Conservation (phyloP, 2,113 vertebrate genomes). For the Aplodontia rufa region DNA sequence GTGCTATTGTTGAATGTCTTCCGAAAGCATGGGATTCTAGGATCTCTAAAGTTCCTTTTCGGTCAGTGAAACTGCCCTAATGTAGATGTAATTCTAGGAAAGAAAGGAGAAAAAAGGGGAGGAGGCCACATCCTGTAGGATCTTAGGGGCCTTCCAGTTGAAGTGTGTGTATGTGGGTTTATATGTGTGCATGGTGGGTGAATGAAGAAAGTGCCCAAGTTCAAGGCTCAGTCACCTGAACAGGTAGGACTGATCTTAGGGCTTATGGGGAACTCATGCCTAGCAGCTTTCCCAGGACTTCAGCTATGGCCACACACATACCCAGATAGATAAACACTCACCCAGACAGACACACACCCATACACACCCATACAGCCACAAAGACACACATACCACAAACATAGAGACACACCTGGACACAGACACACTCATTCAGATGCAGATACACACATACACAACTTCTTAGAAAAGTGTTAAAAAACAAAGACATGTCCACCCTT, state of each 20-base stretch:
- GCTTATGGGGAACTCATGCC: neutral
- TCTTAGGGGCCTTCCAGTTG: neutral
- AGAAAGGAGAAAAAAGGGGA: neutral
- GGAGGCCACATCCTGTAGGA: neutral
- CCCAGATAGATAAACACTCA: neutral
- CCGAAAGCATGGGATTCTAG: neutral
- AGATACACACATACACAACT: neutral
- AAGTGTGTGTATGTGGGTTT: neutral
- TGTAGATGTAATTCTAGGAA: neutral
- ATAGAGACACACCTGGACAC: neutral
- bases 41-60: slow-evolving; percentile 1
- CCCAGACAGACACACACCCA: neutral
- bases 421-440: neutral
- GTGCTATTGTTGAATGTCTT: neutral
- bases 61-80: neutral
- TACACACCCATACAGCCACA: neutral
- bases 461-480: neutral
- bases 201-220: neutral
- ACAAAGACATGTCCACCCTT: neutral
- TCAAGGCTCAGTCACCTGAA: neutral
- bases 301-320: neutral
- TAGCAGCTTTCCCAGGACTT: neutral
- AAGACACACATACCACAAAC: neutral
- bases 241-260: neutral
- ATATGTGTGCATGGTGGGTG: neutral